Conservation (phyloP, 2,888 invertebrate species). For the Cosmorhoe ocellata region DNA sequence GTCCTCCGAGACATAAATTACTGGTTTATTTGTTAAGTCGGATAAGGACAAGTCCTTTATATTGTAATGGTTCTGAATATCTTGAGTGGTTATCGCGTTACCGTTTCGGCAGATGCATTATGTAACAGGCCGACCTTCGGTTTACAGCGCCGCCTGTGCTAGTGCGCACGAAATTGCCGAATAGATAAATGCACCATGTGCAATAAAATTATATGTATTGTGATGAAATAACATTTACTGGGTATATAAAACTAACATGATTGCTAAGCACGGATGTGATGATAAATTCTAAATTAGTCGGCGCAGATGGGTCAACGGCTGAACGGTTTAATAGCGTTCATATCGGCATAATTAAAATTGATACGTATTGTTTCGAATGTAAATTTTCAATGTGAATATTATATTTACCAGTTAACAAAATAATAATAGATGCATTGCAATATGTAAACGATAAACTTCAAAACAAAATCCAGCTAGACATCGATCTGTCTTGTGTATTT, state of each 20-base stretch:
- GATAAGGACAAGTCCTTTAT: constrained; percentile 53
- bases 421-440: not conserved
- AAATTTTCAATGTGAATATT: not conserved
- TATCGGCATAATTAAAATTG: too few relatives aligned
- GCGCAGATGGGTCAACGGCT: too few relatives aligned
- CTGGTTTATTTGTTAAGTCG: constrained; percentile 64
- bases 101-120: constrained; percentile 43
- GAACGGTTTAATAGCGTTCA: too few relatives aligned
- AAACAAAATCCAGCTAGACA: too few relatives aligned
- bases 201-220: constrained; percentile 2
- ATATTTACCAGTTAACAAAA: not conserved
- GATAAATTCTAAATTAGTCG: not conserved
- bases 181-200: constrained; percentile 14
- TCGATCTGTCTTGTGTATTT: too few relatives aligned
- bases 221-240: constrained; percentile 1
- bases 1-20: constrained; percentile 67
- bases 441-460: too few relatives aligned
- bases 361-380: not conserved
- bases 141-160: constrained; percentile 21
- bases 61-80: constrained; percentile 48
- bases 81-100: constrained; percentile 50
- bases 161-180: constrained; percentile 14
- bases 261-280: constrained; percentile 2
- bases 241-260: not conserved
- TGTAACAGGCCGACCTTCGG: constrained; percentile 25